A percentile compares a stretch with the other conserved stretches of the same genome.
Conservation (phyloP, 2,888 invertebrate species). For the Lysandra bellargus region DNA sequence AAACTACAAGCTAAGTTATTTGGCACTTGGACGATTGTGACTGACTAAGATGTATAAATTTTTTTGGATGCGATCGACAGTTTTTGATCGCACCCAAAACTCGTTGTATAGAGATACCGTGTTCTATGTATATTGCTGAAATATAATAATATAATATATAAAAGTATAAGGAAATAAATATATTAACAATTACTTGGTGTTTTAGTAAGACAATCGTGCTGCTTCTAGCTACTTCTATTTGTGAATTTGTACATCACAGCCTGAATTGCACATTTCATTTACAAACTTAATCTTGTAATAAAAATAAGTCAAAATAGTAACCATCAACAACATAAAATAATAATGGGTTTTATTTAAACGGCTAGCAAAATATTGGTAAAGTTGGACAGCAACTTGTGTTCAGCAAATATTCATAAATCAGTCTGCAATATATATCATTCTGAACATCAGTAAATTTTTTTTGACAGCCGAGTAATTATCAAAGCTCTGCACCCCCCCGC, state of each 20-base stretch:
- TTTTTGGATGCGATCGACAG: conserved; percentile 76
- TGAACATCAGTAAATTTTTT: too few species aligned
- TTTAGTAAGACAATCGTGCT: neutral
- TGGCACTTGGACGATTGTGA: neutral
- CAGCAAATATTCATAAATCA: too few species aligned
- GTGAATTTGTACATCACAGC: conserved; percentile 1
- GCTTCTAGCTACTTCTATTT: neutral
- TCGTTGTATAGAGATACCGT: conserved; percentile 40
- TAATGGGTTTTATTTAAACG: too few species aligned
- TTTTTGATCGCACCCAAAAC: conserved; percentile 72
- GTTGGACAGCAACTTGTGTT: too few species aligned
- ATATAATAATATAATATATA: conserved; percentile 40
- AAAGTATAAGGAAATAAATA: conserved; percentile 40
- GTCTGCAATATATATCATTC: too few species aligned
- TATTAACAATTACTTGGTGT: conserved; percentile 31
- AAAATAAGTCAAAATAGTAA: neutral
- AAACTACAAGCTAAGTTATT: neutral
- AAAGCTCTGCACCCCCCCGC: too few species aligned
- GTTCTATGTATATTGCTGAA: conserved; percentile 59
- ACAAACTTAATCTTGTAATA: neutral
- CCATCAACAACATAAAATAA: neutral
- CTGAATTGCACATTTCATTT: neutral
- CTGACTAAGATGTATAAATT: conserved; percentile 37
- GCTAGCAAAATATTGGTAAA: too few species aligned
- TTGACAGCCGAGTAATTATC: too few species aligned